Evolutionary conservation across 2,888 invertebrate species (phyloP).

Genomic region (Sylvicola cinctus): DNA sequence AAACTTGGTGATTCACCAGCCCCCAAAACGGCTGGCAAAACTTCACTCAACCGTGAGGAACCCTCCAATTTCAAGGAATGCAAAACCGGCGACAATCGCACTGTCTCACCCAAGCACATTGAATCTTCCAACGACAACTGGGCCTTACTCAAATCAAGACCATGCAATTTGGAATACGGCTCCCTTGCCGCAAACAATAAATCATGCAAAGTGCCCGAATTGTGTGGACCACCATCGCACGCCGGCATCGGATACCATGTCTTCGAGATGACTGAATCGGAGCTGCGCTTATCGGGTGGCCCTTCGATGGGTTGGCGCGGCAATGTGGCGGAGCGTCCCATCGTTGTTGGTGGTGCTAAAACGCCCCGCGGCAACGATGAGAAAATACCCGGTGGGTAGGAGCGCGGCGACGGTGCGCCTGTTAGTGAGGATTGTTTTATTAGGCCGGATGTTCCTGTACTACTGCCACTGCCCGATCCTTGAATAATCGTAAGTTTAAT

Average conservation of each 20-base stretch:
- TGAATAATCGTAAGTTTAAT: slow-evolving; percentile 1
- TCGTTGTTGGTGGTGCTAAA: slow-evolving; percentile 25
- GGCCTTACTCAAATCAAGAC: slow-evolving; percentile 33
- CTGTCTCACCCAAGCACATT: slow-evolving; percentile 32
- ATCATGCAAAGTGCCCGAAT: slow-evolving; percentile 17
- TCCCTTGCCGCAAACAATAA: slow-evolving; percentile 23
- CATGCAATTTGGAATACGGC: slow-evolving; percentile 28
- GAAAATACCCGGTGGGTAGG: slow-evolving; percentile 22
- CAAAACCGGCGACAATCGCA: slow-evolving; percentile 28
- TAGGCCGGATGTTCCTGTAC: slow-evolving; percentile 21
- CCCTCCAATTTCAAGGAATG: slow-evolving; percentile 32
- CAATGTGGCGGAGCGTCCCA: slow-evolving; percentile 27
- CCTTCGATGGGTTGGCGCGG: slow-evolving; percentile 27
- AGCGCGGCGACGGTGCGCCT: slow-evolving; percentile 15
- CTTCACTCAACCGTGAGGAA: slow-evolving; percentile 30
- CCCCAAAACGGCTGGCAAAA: slow-evolving; percentile 31
- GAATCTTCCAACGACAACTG: slow-evolving; percentile 31
- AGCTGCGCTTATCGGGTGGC: slow-evolving; percentile 27
- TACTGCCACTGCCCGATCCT: slow-evolving; percentile 27
- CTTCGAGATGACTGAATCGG: slow-evolving; percentile 31
- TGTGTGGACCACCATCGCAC: slow-evolving; percentile 25
- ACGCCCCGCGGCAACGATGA: slow-evolving; percentile 29
- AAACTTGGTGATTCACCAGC: slow-evolving; percentile 30
- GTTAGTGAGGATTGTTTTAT: slow-evolving; percentile 17
- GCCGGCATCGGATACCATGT: slow-evolving; percentile 30